Conservation (phyloP, 2,888 invertebrate genomes). For the Hybos culiciformis region DNA sequence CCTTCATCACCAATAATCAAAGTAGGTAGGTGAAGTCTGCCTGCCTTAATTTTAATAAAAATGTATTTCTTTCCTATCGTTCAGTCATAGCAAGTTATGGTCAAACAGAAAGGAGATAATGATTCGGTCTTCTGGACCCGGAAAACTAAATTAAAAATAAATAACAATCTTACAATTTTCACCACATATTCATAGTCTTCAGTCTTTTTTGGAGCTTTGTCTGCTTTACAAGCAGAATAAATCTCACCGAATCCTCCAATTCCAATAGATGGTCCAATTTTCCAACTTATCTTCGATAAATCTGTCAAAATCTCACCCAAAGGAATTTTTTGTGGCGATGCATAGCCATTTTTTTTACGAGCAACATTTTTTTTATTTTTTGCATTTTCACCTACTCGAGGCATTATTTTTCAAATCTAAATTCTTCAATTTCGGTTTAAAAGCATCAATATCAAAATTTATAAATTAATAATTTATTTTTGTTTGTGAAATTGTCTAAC, state of each 20-base stretch:
- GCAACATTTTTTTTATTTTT: conserved; percentile 7
- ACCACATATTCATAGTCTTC: conserved; percentile 54
- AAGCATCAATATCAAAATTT: too few relatives aligned
- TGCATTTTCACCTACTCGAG: conserved; percentile 15
- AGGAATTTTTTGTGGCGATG: conserved; percentile 28
- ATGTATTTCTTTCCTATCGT: too few relatives aligned
- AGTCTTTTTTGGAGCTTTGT: conserved; percentile 38
- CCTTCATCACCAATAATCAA: too few relatives aligned
- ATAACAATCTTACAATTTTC: conserved; percentile 57
- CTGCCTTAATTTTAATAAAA: too few relatives aligned
- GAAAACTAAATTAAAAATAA: neutral
- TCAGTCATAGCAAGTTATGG: too few relatives aligned
- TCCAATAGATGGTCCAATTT: conserved; percentile 74
- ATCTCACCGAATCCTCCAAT: conserved; percentile 90
- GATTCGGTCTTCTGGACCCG: too few relatives aligned
- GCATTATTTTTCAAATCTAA: too few relatives aligned
- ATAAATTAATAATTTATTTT: too few relatives aligned
- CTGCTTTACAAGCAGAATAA: conserved; percentile 60
- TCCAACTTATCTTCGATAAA: conserved; percentile 66
- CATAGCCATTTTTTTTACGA: conserved; percentile 22
- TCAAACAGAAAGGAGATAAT: too few relatives aligned
- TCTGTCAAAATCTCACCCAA: conserved; percentile 65
- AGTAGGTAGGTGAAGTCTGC: too few relatives aligned
- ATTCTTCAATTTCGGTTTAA: too few relatives aligned
- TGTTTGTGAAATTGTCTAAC: too few relatives aligned